A percentile compares a stretch with the other conserved stretches of the same genome.
Conservation (phyloP, 1,140 invertebrate species). For the Chionoecetes opilio region DNA sequence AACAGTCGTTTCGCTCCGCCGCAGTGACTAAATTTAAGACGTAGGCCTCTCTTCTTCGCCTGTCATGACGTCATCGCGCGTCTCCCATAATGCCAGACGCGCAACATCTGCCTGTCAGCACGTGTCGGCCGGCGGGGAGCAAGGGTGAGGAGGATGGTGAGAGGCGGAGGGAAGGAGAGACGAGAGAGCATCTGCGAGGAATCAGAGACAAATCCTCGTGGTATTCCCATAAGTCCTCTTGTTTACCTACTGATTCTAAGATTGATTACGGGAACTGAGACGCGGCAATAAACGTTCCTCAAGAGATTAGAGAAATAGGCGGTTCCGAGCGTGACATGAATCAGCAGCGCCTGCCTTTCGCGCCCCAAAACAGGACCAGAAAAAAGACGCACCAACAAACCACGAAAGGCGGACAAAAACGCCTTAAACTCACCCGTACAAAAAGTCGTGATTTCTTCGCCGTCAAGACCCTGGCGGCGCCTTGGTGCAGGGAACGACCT, state of each 20-base stretch:
- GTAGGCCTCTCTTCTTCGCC: conserved; percentile 50
- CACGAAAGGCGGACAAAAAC: neutral
- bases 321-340: conserved; percentile 38
- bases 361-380: neutral
- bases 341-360: neutral
- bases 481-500: neutral
- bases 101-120: conserved; percentile 74
- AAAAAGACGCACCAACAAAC: neutral
- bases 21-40: conserved; percentile 8
- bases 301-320: conserved; percentile 48
- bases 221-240: neutral
- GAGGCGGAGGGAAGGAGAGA: neutral
- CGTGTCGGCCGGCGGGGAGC: conserved; percentile 44
- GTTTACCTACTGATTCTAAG: conserved; percentile 10
- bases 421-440: neutral
- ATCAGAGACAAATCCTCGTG: neutral
- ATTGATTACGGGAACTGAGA: neutral
- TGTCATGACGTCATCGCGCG: conserved; percentile 54
- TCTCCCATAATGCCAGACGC: conserved; percentile 64
- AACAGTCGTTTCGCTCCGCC: neutral
- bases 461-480: neutral
- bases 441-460: neutral
- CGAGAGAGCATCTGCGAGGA: neutral
- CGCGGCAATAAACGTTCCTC: conserved; percentile 35
- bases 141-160: neutral